Conservation (phyloP, 2,888 invertebrate genomes). For the Parelbella ahira region DNA sequence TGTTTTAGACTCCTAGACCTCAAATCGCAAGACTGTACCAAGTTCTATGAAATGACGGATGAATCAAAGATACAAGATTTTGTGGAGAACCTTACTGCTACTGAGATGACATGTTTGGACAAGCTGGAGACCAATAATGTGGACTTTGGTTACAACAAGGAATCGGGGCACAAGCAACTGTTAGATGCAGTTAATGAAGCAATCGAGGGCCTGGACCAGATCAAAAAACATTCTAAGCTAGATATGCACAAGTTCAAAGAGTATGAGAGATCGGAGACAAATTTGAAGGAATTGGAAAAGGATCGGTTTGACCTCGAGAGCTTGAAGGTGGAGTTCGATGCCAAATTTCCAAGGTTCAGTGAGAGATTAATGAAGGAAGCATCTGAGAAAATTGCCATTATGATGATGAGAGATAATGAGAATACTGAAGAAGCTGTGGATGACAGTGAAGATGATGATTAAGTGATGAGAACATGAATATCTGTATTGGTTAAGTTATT, state of each 20-base stretch:
- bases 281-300: constrained; percentile 45
- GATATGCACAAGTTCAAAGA: constrained; percentile 53
- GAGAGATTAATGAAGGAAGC: constrained; percentile 59
- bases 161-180: constrained; percentile 57
- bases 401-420: constrained; percentile 47
- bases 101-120: constrained; percentile 51
- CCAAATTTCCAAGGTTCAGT: constrained; percentile 56
- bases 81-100: constrained; percentile 40
- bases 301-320: constrained; percentile 51
- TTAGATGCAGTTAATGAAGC: constrained; percentile 66
- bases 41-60: constrained; percentile 50
- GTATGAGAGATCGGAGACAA: constrained; percentile 43
- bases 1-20: constrained; percentile 58
- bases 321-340: constrained; percentile 52
- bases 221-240: constrained; percentile 60
- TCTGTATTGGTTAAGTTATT: too few relatives aligned
- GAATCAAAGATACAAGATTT: constrained; percentile 42
- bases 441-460: too few relatives aligned
- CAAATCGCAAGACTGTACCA: constrained; percentile 44
- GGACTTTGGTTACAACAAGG: constrained; percentile 60
- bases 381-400: constrained; percentile 50
- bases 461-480: too few relatives aligned
- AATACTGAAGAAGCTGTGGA: too few relatives aligned
- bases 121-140: constrained; percentile 57
- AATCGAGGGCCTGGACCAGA: constrained; percentile 56